Evolutionary conservation across 1,140 invertebrate species (phyloP), one percentile per base, ranked within the genome.

Genomic region (Hydropsyche tenuis): DNA sequence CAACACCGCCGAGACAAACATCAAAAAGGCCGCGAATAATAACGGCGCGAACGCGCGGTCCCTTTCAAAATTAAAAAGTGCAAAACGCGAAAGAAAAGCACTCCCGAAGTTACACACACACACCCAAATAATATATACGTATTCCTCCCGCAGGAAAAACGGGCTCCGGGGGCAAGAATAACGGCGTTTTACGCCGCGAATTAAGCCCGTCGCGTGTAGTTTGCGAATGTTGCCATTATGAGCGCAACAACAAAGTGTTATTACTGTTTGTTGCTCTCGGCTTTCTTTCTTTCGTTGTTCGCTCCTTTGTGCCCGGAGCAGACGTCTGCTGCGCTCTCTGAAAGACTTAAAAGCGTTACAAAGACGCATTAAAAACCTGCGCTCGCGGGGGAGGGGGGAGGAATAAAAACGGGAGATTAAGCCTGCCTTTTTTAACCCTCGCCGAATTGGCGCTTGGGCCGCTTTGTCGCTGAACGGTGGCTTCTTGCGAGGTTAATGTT

Each of bases 171-270:
- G 9, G 30, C 30, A 3, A 9, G 30, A 9, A 37, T 37, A 37
- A 37, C 30, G 30, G 30, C n/a, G n/a, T n/a, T 71, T 71, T 71
- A 43, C 53, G n/a, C 69, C 51, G 69, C 53, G 69, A 72, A 72
- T 72, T 72, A 70, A 18, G 43, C 22, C 23, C 42, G 23, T 18
- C 27, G 42, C 43, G 69, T 71, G 27, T 20, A 71, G 69, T 72
- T 72, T 63, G 69, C 56, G 69, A 63, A 72, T 63, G 69, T 72
- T 72, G 25, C 53, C 53, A 72, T 72, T 72, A 63, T 63, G 56
- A 62, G 42, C 69, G 56, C 20, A 53, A 53, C 20, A 53, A 53
- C 48, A 53, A 60, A 63, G 69, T 46, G 53, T 62, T 72, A 63
- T 63, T 72, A 63, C 60, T 43, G 30, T 37, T 37, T 37, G 30